These are phyloP conservation scores for Eledona agricola DNA, from an alignment of 2,888 invertebrate species.

Conservation along the genomic window DNA sequence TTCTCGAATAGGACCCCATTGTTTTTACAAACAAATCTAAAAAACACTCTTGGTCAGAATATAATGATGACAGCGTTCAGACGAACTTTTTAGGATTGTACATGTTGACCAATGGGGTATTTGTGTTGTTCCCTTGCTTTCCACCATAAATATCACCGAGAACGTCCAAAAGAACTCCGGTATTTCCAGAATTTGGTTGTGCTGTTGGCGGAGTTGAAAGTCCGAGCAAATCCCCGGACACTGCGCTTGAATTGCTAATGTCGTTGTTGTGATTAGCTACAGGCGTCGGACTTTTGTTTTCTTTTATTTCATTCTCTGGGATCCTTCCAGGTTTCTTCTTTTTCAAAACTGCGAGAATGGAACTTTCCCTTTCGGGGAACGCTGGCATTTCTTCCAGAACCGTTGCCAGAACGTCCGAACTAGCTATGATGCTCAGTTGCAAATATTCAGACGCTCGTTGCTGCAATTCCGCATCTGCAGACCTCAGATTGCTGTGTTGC, in stretches of 20 bases:
- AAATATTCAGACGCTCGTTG: conserved; percentile 98
- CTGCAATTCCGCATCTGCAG: conserved; percentile 98
- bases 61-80: conserved; percentile 17
- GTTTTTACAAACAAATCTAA: conserved; percentile 91
- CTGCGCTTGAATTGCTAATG: conserved; percentile 63
- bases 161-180: conserved; percentile 88
- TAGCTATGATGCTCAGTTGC: conserved; percentile 94
- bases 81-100: conserved; percentile 87
- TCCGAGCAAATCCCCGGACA: conserved; percentile 85
- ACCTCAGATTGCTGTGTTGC: conserved; percentile 94
- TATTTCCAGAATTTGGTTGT: conserved; percentile 71
- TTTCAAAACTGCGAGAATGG: conserved; percentile 95
- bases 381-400: conserved; percentile 99
- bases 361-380: conserved; percentile 98
- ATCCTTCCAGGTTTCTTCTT: conserved; percentile 97
- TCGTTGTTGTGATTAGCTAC: conserved; percentile 64
- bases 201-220: conserved; percentile 86
- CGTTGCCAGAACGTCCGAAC: conserved; percentile 96
- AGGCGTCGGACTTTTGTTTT: conserved; percentile 79
- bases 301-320: conserved; percentile 86
- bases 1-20: conserved; percentile 99
- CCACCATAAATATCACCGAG: conserved; percentile 86
- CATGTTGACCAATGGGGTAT: conserved; percentile 68
- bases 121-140: conserved; percentile 65
- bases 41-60: conserved; percentile 14